phyloP scores from a whole-genome alignment of 2,888 invertebrate species.

The Bombylius discolor region DNA sequence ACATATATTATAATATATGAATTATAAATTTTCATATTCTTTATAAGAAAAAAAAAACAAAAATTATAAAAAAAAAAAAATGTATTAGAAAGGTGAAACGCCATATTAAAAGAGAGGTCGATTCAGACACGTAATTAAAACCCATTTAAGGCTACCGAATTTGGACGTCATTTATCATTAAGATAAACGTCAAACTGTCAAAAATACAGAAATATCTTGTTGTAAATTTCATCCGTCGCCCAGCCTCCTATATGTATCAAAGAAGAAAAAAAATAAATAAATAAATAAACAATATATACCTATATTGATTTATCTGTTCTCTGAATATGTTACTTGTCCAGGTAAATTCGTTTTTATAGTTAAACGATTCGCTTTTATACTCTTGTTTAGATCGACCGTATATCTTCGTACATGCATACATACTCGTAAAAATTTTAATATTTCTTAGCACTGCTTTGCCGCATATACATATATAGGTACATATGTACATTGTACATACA shows the following conservation, averaged over 20 bases:
- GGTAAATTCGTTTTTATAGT: no score
- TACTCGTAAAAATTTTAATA: background rate
- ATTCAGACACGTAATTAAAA: conserved; percentile 14
- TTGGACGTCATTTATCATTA: conserved; percentile 19
- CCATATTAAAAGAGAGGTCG: background rate
- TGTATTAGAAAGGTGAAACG: background rate
- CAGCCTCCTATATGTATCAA: no score
- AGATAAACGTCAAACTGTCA: conserved; percentile 19
- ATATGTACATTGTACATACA: no score
- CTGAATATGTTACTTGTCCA: no score
- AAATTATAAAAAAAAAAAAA: no score
- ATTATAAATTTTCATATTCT: background rate
- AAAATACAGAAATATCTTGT: conserved; percentile 19
- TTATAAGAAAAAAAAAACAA: background rate
- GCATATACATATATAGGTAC: no score
- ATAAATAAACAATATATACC: background rate
- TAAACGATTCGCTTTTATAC: no score
- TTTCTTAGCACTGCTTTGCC: no score
- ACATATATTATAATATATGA: background rate
- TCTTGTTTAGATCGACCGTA: no score
- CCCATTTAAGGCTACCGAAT: conserved; percentile 18
- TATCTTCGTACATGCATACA: no score
- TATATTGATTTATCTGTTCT: conserved; percentile 17
- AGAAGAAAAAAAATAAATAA: no score
- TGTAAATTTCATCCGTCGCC: conserved; percentile 12